Base-by-base conservation (phyloP, 2,888 invertebrate genomes). In the Thalpophila matura region DNA sequence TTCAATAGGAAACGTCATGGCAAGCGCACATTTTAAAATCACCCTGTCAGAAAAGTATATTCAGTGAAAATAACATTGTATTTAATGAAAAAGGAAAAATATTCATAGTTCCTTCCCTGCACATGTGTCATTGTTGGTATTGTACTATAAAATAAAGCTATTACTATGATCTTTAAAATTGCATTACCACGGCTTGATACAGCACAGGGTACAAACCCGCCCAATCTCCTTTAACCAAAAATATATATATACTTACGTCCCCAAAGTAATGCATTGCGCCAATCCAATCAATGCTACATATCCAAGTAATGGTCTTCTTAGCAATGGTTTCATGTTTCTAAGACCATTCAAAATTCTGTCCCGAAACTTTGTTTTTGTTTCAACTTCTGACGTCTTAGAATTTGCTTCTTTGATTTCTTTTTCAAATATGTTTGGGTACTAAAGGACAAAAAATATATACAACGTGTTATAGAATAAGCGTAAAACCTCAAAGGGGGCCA, bases 371-470 rank as follows among this genome's bases (percentile, higher is more conserved):
- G 31, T n/a, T 10, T 66, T 49, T 0, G 26, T 24, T 27, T 78
- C 68, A 1, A 77, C 69, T 9, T 67, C 51, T 31, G 18, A 0
- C n/a, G 38, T 43, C 35, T 58, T 29, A 1, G 20, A 12, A 0
- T 59, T 50, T 0, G 35, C 14, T 10, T 73, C 57, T 9, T 72
- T 77, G 14, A 69, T 74, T 57, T 81, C 74, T 22, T 77, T 74
- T 50, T 83, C 83, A 86, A 86, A 90, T 46, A 90, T 66, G 16
- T 86, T 66, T n/a, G 60, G 70, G 31, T 61, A 84, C 89, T 89
- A 31, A 73, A 73, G 53, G 59, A 29, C 46, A 55, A 10, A 26
- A 14, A n/a, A 46, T 29, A 6, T n/a, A 6, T 27, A 27, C 4
- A 27, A n/a, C n/a, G n/a, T n/a, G n/a, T n/a, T n/a, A n/a, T n/a